phyloP scores from a whole-genome alignment of 23 tunicate genomes.

The Oikopleura albicans region DNA sequence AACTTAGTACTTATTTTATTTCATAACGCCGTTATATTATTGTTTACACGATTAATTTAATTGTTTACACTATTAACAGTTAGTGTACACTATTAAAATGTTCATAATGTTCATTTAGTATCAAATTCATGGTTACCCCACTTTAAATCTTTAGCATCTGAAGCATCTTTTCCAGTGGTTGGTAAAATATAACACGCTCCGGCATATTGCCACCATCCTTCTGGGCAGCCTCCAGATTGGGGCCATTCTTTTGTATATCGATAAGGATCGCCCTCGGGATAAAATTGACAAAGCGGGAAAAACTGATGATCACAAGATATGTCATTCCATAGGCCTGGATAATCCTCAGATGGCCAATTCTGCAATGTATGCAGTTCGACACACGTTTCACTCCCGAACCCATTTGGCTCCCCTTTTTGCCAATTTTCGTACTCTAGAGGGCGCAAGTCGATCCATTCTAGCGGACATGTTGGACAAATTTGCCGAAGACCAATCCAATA shows the following conservation, averaged over 20 bases:
- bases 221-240: background rate
- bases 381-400: background rate
- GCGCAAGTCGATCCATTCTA: background rate
- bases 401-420: background rate
- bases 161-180: background rate
- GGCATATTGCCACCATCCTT: background rate
- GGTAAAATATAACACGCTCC: slow-evolving; percentile 1
- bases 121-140: too few relatives aligned
- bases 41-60: too few relatives aligned
- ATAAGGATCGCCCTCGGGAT: background rate
- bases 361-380: background rate
- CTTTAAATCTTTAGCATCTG: too few relatives aligned
- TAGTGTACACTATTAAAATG: too few relatives aligned
- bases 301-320: background rate
- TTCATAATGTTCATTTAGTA: background rate
- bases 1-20: too few relatives aligned
- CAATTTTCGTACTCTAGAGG: background rate
- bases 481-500: background rate
- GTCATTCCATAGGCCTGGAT: background rate
- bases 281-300: background rate
- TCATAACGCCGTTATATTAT: too few relatives aligned
- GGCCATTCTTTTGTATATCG: background rate
- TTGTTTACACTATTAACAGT: too few relatives aligned
- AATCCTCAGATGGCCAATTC: background rate
- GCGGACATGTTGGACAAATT: background rate